Evolutionary conservation across 2,797 vertebrate genomes (phyloP).

Genomic region (Bovichtus variegatus): DNA sequence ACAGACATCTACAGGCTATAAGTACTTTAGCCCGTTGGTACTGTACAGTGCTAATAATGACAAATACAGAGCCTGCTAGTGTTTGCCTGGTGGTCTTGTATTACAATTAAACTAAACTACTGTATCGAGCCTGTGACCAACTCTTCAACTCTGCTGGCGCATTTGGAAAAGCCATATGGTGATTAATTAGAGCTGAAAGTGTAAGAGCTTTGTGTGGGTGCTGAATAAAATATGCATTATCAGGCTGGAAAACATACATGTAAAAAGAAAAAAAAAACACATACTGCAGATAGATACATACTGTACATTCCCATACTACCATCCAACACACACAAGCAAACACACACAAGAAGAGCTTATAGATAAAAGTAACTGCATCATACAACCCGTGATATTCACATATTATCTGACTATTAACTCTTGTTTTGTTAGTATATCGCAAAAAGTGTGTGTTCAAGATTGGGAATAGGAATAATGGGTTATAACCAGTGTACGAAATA

Average conservation of each 20-base stretch:
- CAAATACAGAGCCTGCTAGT: constrained; percentile 40
- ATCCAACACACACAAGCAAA: constrained; percentile 1
- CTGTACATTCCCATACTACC: not conserved
- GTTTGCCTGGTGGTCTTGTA: constrained; percentile 30
- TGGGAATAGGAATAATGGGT: not conserved
- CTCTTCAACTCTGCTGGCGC: constrained; percentile 20
- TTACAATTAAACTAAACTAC: constrained; percentile 33
- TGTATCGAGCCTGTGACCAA: constrained; percentile 12
- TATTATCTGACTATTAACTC: too few relatives aligned
- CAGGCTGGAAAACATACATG: constrained; percentile 6
- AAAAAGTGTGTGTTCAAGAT: not conserved
- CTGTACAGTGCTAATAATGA: constrained; percentile 25
- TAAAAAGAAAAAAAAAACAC: not conserved
- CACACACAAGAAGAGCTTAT: too few relatives aligned
- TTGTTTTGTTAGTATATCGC: too few relatives aligned
- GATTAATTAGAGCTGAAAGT: constrained; percentile 52
- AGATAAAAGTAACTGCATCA: too few relatives aligned
- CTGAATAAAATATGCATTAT: constrained; percentile 51
- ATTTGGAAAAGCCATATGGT: constrained; percentile 44
- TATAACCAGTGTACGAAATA: too few relatives aligned
- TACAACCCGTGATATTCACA: too few relatives aligned
- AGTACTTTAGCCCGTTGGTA: constrained; percentile 35
- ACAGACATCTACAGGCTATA: constrained; percentile 37
- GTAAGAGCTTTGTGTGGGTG: constrained; percentile 35
- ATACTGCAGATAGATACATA: not conserved